These are phyloP conservation scores for Phyllostomus discolor DNA, from an alignment of 2,113 vertebrate species.

Conservation along the genomic window DNA sequence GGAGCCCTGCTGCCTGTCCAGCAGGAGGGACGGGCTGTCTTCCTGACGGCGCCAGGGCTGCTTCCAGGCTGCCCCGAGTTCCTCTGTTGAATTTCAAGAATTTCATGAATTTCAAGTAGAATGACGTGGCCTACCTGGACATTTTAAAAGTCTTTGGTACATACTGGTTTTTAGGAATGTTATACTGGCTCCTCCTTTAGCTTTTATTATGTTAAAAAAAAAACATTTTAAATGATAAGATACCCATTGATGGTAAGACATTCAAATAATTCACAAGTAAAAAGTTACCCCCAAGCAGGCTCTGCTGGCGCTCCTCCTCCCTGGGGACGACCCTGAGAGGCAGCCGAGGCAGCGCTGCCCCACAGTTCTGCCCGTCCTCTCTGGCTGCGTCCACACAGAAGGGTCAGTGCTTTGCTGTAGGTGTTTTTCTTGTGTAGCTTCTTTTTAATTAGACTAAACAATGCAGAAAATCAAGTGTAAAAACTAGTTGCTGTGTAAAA, in stretches of 20 bases:
- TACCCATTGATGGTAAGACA: not conserved
- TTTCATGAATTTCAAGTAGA: not conserved
- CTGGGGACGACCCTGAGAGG: accelerated
- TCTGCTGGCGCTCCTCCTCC: no score
- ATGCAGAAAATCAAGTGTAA: not conserved
- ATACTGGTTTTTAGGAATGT: not conserved
- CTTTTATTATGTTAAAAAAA: not conserved
- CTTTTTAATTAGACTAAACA: not conserved
- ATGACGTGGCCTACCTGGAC: not conserved
- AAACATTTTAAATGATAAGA: not conserved
- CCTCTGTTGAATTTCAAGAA: not conserved
- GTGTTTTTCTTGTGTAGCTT: not conserved
- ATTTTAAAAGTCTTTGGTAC: not conserved
- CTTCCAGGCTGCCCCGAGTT: not conserved
- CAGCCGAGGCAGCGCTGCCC: no score
- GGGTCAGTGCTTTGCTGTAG: not conserved
- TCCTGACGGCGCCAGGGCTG: accelerated
- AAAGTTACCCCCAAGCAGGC: not conserved
- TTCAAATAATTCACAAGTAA: not conserved
- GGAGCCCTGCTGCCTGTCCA: not conserved
- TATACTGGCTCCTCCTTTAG: not conserved
- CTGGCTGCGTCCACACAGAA: not conserved
- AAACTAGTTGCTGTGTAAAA: not conserved
- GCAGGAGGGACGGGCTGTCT: not conserved
- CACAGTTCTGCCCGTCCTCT: not conserved